These are phyloP conservation scores for Passer domesticus DNA, from an alignment of 2,113 vertebrate species.

Conservation along the genomic window DNA sequence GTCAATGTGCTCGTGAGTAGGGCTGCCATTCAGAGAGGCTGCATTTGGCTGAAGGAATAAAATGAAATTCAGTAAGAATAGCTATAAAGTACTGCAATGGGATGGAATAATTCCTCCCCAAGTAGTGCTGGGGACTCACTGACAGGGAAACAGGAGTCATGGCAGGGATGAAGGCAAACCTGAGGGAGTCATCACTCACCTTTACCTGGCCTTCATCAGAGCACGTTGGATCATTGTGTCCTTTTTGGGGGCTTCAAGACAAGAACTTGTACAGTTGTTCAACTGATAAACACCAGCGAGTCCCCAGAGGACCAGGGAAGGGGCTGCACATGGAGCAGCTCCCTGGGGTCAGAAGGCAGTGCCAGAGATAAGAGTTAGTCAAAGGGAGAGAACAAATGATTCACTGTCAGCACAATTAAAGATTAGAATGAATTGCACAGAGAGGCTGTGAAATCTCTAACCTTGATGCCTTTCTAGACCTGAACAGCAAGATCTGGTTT, in stretches of 20 bases:
- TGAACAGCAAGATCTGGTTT: background rate
- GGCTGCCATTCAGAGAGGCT: background rate
- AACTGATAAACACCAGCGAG: background rate
- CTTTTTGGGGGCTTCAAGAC: background rate
- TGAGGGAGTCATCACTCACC: too few species aligned
- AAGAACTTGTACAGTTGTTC: background rate
- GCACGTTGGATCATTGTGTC: background rate
- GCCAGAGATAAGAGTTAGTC: background rate
- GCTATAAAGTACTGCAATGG: background rate
- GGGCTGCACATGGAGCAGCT: background rate
- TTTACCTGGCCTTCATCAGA: background rate
- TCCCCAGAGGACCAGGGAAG: background rate
- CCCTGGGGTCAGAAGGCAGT: background rate
- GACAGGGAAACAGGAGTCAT: background rate
- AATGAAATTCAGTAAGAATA: background rate
- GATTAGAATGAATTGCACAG: background rate
- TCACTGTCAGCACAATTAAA: background rate
- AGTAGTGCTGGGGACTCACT: background rate
- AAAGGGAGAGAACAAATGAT: background rate
- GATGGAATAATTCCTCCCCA: too few species aligned
- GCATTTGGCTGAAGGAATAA: background rate
- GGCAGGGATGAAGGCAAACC: background rate
- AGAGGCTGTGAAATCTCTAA: background rate
- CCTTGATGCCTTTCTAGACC: background rate
- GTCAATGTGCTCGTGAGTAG: background rate